These are phyloP conservation scores for Coecobrya sp. DNA, from an alignment of 2,888 invertebrate species.

Conservation along the genomic window DNA sequence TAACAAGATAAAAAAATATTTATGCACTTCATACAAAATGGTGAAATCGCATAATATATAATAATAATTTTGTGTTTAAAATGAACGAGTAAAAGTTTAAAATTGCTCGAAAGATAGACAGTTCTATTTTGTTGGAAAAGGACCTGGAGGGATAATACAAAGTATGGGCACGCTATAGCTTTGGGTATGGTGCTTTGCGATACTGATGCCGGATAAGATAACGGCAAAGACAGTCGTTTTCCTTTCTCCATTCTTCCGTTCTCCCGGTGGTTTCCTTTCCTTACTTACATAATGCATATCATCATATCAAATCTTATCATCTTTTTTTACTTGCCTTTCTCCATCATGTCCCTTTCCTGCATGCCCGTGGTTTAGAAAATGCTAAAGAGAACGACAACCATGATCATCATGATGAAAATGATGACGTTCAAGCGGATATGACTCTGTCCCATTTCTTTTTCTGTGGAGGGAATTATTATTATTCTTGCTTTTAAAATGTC, in stretches of 20 bases:
- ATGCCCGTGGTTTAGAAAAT: conserved; percentile 10
- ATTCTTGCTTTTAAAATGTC: conserved; percentile 57
- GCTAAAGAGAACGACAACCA: conserved; percentile 26
- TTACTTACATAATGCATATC: conserved; percentile 31
- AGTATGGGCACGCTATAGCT: conserved; percentile 17
- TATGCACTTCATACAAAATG: neutral
- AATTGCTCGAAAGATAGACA: conserved; percentile 46
- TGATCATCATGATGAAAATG: conserved; percentile 56
- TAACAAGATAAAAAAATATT: conserved; percentile 9
- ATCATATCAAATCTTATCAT: conserved; percentile 29
- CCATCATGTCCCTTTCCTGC: neutral
- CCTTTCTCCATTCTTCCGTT: conserved; percentile 29
- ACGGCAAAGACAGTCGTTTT: conserved; percentile 32
- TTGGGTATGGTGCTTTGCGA: neutral
- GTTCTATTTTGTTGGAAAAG: conserved; percentile 32
- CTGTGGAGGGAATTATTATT: conserved; percentile 49
- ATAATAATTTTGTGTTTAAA: neutral
- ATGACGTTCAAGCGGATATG: conserved; percentile 69
- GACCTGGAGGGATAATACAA: conserved; percentile 61
- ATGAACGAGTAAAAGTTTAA: conserved; percentile 3
- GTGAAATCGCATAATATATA: neutral
- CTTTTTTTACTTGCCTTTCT: neutral
- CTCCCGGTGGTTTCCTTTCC: conserved; percentile 1
- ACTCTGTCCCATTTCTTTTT: conserved; percentile 70
- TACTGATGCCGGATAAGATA: conserved; percentile 67